phyloP scores from a whole-genome alignment of 2,113 vertebrate species.

The Dipodomys merriami region DNA sequence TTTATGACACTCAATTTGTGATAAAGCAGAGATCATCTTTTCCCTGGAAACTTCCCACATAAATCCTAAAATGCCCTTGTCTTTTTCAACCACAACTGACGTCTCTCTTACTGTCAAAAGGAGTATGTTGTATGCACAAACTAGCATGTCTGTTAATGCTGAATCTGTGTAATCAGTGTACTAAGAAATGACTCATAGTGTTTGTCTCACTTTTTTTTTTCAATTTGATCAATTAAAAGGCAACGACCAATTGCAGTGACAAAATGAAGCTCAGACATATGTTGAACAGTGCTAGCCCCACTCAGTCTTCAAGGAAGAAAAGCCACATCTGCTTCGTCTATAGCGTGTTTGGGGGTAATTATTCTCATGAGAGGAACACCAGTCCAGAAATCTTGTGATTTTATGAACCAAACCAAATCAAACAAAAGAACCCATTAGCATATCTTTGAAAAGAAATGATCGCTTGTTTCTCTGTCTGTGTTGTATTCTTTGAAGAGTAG shows the following conservation, averaged over 20 bases:
- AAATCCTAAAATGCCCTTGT: slow-evolving; percentile 11
- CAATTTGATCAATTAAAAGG: slow-evolving; percentile 70
- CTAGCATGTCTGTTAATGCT: slow-evolving; percentile 71
- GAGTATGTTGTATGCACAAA: slow-evolving; percentile 45
- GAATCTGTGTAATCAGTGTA: slow-evolving; percentile 62
- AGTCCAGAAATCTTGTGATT: slow-evolving; percentile 31
- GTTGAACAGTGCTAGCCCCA: background rate
- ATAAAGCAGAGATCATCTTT: slow-evolving; percentile 10
- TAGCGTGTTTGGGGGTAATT: slow-evolving; percentile 9
- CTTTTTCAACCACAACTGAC: background rate
- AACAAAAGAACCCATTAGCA: slow-evolving; percentile 52
- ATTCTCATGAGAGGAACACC: slow-evolving; percentile 49
- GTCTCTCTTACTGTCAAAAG: slow-evolving; percentile 65
- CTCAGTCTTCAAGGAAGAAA: background rate
- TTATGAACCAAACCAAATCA: slow-evolving; percentile 61
- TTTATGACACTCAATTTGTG: slow-evolving; percentile 4
- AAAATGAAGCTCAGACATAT: slow-evolving; percentile 46
- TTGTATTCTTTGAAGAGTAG: slow-evolving; percentile 29
- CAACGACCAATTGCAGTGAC: slow-evolving; percentile 18
- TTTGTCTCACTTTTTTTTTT: slow-evolving; percentile 66
- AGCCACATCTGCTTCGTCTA: slow-evolving; percentile 66
- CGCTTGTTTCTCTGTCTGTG: background rate
- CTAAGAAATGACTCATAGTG: slow-evolving; percentile 70
- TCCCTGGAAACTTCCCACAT: slow-evolving; percentile 49
- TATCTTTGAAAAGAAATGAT: slow-evolving; percentile 38